Percentiles rank a stretch among this genome's conserved stretches.
These are phyloP conservation scores for Thermophis baileyi DNA, from an alignment of 2,113 vertebrate species.

Conservation along the genomic window DNA sequence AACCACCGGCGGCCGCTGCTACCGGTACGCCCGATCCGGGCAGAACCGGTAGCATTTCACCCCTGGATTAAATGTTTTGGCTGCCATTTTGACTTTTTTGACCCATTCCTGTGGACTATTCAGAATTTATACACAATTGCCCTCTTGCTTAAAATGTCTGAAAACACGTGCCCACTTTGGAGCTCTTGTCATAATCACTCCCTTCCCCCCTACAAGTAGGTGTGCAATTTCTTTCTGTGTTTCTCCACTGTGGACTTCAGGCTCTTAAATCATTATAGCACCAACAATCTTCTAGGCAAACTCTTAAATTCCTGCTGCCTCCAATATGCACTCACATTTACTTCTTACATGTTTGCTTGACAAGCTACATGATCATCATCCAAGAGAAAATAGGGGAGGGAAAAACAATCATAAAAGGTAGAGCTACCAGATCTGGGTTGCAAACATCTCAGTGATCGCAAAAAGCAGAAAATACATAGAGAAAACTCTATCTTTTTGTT, in stretches of 20 bases:
- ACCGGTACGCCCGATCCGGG: too few species aligned
- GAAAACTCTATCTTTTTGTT: not conserved
- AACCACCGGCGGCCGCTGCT: too few species aligned
- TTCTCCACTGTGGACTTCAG: not conserved
- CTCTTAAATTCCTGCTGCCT: conserved; percentile 4
- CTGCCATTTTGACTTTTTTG: conserved; percentile 18
- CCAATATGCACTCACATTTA: conserved; percentile 48
- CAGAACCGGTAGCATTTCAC: too few species aligned
- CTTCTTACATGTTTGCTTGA: conserved; percentile 40
- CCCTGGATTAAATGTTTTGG: not conserved
- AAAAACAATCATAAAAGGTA: conserved; percentile 52
- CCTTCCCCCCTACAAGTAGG: not conserved
- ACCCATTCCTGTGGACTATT: not conserved
- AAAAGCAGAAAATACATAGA: not conserved
- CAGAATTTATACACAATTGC: conserved; percentile 17
- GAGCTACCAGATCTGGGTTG: not conserved
- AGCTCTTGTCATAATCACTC: not conserved
- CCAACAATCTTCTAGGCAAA: not conserved
- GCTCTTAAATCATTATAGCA: not conserved
- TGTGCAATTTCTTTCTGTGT: conserved; percentile 6
- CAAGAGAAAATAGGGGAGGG: conserved; percentile 6
- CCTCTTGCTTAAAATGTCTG: not conserved
- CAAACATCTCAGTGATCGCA: not conserved
- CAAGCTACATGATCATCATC: conserved; percentile 52
- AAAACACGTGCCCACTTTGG: not conserved